Base-by-base conservation (phyloP, 1,140 invertebrate species). In the Drosophila pruinosa region DNA sequence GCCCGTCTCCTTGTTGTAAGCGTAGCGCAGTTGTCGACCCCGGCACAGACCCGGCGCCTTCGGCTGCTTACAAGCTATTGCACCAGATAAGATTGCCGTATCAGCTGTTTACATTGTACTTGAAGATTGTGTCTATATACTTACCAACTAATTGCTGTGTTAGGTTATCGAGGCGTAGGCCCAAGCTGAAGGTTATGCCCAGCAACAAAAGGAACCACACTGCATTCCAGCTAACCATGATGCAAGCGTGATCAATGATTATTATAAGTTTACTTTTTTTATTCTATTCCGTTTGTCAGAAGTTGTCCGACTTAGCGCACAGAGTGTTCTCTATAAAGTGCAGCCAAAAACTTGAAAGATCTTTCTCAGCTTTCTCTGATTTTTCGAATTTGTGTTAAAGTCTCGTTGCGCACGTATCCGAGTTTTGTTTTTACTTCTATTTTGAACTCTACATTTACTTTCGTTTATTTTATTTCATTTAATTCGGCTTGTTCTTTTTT, bases 41-140 rank as follows among this genome's bases (percentile, higher is more conserved):
- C 78, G 75, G 10, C 89, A 90, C 0, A 90, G 26, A 0, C 89
- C 85, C 5, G 85, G 85, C 10, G 85, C 76, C 43, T 86, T 90
- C 0, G 89, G 81, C 52, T 89, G 75, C 4, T 59, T 72, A 36
- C 89, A 90, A n/a, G 81, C 89, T 83, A 62, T 19, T 19, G 14
- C 8, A 52, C 21, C 0, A 8, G 12, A 12, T 4, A 7, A 28
- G 5, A 19, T 21, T 3, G 6, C 36, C 12, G 7, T 45, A 28
- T 10, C 8, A 17, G 5, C 6, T 28, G 22, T 43, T 22, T 2
- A 17, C 17, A 10, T 0, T 17, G 6, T 19, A 39, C 15, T 24
- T 19, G 0, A 7, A 39, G 1, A 12, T 14, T 6, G 26, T n/a
- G 7, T 10, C 8, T 3, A 1, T 26, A 17, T 17, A 38, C 59